Base-by-base conservation (phyloP, 2,113 vertebrate genomes). In the Calonectris borealis region DNA sequence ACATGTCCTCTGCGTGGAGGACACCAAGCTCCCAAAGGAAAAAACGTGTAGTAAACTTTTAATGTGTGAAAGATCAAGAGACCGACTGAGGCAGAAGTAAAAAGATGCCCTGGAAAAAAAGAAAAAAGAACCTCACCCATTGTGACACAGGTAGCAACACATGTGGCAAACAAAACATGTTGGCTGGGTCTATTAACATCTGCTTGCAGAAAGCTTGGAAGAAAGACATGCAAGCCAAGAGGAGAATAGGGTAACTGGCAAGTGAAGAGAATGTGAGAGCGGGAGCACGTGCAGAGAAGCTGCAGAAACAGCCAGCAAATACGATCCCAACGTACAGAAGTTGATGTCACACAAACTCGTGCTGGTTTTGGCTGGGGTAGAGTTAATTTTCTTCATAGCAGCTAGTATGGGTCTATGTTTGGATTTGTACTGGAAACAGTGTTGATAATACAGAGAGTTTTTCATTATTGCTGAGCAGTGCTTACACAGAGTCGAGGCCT, bases 1-100 rank as follows among this genome's bases (percentile, higher is more conserved):
- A 95, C 97, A 97, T 95, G 97, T 96, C 96, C 96, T 95, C 70
- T 80, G 72, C 93, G 93, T 61, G 60, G 90, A 96, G 96, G 97
- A 96, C 97, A 97, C 42, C 77, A 69, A 77, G 55, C 91, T 97
- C 94, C 85, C 94, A 96, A 96, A 97, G 72, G 80, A 94, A 96
- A 97, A 90, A 93, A 79, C 5, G 0, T 70, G 73, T 14, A 96
- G 90, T 27, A 94, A 94, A 94, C 89, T 95, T 88, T 88, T 92
- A 94, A 88, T 90, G 84, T 83, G 85, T 93, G 76, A 88, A 96
- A 94, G 84, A 95, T 95, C 84, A 93, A 90, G 94, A 95, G 71
- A 93, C 38, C 0, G 14, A 91, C 78, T 48, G 54, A 88, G n/a
- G 77, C 60, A 97, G 81, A 90, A 94, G 68, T 34, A 84, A 83